Conservation (phyloP, 2,888 invertebrate genomes). For the Prosopocoilus inquinatus region DNA sequence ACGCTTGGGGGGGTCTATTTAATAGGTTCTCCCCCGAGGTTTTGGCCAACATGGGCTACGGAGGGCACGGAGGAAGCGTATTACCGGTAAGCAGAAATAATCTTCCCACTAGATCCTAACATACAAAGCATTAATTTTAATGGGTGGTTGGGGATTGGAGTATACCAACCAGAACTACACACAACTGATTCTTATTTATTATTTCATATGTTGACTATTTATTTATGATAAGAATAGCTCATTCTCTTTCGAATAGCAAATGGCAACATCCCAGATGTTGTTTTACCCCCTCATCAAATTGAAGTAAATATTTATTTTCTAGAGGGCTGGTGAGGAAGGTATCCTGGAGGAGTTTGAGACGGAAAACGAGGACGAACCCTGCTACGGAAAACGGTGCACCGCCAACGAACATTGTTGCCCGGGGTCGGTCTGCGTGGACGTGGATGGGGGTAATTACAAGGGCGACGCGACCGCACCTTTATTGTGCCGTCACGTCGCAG, state of each 20-base stretch:
- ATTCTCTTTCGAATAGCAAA: too few relatives aligned
- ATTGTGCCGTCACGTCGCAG: too few relatives aligned
- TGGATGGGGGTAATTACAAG: slow-evolving; percentile 59
- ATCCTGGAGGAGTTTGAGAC: slow-evolving; percentile 51
- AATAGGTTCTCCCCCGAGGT: slow-evolving; percentile 86
- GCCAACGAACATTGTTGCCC: slow-evolving; percentile 83
- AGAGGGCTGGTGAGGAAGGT: slow-evolving; percentile 48
- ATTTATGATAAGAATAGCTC: too few relatives aligned
- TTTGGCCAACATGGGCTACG: slow-evolving; percentile 77
- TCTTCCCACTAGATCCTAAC: too few relatives aligned
- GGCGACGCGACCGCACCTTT: neutral
- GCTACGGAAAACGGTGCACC: slow-evolving; percentile 73
- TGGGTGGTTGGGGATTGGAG: too few relatives aligned
- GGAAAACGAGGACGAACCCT: slow-evolving; percentile 64
- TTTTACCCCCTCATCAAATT: too few relatives aligned
- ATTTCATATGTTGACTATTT: too few relatives aligned
- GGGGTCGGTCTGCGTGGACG: slow-evolving; percentile 71
- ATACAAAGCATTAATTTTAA: too few relatives aligned
- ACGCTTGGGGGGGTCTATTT: slow-evolving; percentile 80
- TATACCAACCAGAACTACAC: too few relatives aligned
- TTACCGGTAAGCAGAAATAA: slow-evolving; percentile 57
- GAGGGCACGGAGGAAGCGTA: slow-evolving; percentile 62
- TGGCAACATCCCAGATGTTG: too few relatives aligned
- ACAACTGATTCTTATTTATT: too few relatives aligned
- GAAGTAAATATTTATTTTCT: slow-evolving; percentile 19